These are phyloP conservation scores for Piscicola geometra DNA, from an alignment of 2,888 invertebrate species.

Conservation along the genomic window DNA sequence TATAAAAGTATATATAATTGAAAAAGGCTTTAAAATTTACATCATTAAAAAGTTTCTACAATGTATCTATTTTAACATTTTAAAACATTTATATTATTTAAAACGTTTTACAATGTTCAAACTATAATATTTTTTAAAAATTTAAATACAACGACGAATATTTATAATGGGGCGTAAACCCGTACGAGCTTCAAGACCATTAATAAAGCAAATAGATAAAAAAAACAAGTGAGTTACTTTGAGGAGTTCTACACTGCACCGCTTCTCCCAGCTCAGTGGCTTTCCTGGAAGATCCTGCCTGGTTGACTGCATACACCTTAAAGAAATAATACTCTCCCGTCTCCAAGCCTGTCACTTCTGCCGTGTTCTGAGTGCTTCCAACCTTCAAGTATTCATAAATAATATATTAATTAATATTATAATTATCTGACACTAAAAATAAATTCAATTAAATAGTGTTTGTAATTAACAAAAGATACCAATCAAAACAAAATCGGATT, in stretches of 20 bases:
- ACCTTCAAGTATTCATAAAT: slow-evolving; percentile 19
- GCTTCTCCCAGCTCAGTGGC: slow-evolving; percentile 42
- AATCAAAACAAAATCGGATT: too few species aligned
- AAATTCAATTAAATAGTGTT: neutral
- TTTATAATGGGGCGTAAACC: neutral
- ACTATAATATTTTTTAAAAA: neutral
- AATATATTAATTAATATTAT: neutral
- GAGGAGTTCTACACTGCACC: slow-evolving; percentile 32
- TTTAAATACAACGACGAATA: neutral
- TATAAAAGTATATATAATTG: too few species aligned
- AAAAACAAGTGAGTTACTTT: slow-evolving; percentile 14
- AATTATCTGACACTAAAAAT: neutral
- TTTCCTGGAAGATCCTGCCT: slow-evolving; percentile 64
- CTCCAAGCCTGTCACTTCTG: slow-evolving; percentile 41
- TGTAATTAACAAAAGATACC: too few species aligned
- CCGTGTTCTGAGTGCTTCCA: slow-evolving; percentile 4
- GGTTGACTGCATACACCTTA: slow-evolving; percentile 77
- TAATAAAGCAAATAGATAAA: neutral
- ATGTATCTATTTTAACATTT: too few species aligned
- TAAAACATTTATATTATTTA: too few species aligned
- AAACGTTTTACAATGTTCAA: neutral
- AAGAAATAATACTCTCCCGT: slow-evolving; percentile 65
- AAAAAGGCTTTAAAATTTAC: too few species aligned
- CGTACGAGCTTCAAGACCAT: neutral
- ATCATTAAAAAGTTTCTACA: too few species aligned